Evolutionary conservation across 2,797 vertebrate species (phyloP).

Genomic region (Rhinella marina): DNA sequence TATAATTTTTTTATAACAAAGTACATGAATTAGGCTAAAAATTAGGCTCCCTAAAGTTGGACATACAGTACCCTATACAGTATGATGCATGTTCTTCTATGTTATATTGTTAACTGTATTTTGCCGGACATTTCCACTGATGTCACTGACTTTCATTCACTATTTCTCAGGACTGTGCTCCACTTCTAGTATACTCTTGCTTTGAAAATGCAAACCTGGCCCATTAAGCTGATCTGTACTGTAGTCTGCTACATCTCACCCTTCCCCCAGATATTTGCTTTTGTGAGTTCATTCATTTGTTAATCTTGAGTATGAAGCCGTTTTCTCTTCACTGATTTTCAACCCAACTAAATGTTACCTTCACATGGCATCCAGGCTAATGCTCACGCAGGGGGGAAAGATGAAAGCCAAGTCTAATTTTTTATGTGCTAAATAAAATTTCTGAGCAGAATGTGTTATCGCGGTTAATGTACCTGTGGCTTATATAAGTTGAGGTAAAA

Average conservation of each 20-base stretch:
- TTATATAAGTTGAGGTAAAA: background rate
- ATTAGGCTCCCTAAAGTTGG: no score
- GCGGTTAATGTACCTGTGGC: background rate
- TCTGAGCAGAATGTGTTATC: background rate
- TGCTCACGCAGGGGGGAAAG: background rate
- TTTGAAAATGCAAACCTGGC: slow-evolving; percentile 10
- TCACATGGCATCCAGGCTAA: slow-evolving; percentile 15
- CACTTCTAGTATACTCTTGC: background rate
- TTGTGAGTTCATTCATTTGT: slow-evolving; percentile 26
- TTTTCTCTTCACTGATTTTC: slow-evolving; percentile 30
- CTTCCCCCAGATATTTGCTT: slow-evolving; percentile 44
- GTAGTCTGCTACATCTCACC: slow-evolving; percentile 9
- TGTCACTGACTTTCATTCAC: background rate
- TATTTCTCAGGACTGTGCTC: background rate
- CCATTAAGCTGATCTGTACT: slow-evolving; percentile 29
- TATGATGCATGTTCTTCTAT: background rate
- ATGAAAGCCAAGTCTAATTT: background rate
- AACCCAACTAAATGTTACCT: slow-evolving; percentile 1
- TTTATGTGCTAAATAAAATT: background rate
- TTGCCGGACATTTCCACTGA: background rate
- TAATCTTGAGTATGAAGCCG: slow-evolving; percentile 38
- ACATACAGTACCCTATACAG: background rate
- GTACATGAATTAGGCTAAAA: no score
- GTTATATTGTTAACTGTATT: no score
- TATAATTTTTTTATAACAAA: no score